These are phyloP conservation scores for Ptilonorhynchus violaceus DNA, from an alignment of 2,113 vertebrate species.

Conservation along the genomic window DNA sequence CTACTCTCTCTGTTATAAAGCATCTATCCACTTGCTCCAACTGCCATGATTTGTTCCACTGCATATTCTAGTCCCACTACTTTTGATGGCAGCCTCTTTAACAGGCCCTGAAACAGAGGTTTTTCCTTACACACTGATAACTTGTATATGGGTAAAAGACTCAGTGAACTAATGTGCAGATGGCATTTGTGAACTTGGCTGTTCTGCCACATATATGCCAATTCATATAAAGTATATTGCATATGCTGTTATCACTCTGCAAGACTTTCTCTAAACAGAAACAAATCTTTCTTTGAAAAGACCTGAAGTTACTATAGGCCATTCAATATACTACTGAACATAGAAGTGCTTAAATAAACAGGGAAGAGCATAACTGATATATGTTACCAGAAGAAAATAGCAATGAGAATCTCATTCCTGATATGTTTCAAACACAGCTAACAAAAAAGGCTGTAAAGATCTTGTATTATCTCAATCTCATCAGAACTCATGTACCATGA, in stretches of 20 bases:
- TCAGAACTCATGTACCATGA: neutral
- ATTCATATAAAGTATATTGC: neutral
- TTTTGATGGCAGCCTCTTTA: neutral
- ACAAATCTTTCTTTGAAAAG: neutral
- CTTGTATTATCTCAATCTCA: neutral
- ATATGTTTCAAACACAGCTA: neutral
- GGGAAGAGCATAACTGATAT: neutral
- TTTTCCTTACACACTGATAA: neutral
- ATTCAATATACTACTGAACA: neutral
- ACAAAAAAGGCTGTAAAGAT: neutral
- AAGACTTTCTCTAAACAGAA: neutral
- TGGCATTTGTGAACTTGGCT: neutral
- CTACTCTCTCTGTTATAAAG: rapidly evolving
- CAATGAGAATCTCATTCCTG: neutral
- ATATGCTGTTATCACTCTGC: neutral
- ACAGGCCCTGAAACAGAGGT: neutral
- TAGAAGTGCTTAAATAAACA: neutral
- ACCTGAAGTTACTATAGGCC: neutral
- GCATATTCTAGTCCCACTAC: neutral
- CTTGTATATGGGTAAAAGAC: neutral
- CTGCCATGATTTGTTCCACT: neutral
- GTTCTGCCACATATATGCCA: neutral
- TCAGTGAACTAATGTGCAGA: neutral
- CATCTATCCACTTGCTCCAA: neutral
- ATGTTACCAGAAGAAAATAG: neutral